Conservation (phyloP, 2,113 vertebrate genomes). For the Equus quagga region DNA sequence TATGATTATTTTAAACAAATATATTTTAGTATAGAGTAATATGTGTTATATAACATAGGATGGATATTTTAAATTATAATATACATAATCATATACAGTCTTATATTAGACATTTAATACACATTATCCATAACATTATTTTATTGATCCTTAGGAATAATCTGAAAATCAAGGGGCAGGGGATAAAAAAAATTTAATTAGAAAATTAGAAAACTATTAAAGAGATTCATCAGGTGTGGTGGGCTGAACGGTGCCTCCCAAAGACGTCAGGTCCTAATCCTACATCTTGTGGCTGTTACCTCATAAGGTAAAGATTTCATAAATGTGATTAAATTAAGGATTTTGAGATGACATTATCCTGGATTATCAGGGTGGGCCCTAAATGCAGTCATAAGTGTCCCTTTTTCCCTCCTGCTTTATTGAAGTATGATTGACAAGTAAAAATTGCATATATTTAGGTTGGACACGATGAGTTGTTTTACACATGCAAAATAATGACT, state of each 20-base stretch:
- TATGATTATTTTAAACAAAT: neutral
- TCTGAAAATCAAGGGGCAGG: neutral
- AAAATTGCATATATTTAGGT: neutral
- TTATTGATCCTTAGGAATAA: neutral
- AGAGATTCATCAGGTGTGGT: neutral
- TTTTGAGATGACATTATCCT: neutral
- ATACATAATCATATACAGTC: neutral
- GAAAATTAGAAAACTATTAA: neutral
- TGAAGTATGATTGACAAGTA: neutral
- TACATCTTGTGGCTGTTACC: neutral
- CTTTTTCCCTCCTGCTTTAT: fast-evolving
- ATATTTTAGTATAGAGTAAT: neutral
- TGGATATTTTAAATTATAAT: neutral
- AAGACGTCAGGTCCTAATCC: neutral
- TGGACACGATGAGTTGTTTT: neutral
- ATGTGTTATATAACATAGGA: neutral
- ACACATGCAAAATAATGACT: neutral
- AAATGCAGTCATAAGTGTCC: no score
- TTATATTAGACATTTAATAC: neutral
- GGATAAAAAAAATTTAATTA: neutral
- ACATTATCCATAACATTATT: neutral
- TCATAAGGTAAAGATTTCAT: neutral
- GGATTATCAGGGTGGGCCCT: no score
- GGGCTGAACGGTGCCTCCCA: neutral
- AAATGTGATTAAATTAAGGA: neutral